These are phyloP conservation scores for Pantala flavescens DNA, from an alignment of 1,140 invertebrate species.

Conservation along the genomic window DNA sequence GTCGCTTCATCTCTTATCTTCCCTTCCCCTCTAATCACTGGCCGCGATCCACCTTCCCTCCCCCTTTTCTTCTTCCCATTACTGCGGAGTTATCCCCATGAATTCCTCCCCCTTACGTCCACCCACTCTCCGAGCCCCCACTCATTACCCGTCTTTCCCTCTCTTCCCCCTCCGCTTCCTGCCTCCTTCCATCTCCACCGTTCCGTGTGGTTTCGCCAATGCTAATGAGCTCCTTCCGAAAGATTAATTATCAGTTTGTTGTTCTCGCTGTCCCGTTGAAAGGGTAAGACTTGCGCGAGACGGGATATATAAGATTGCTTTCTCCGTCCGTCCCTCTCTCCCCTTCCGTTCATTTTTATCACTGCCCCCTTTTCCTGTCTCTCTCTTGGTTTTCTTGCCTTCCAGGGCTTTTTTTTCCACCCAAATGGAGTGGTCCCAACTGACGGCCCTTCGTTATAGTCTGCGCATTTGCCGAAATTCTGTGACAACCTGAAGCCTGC, in stretches of 20 bases:
- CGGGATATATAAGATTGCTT: not conserved
- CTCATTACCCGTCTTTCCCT: not conserved
- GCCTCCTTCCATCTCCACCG: not conserved
- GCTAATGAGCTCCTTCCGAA: slow-evolving; percentile 4
- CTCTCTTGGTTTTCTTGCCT: no score
- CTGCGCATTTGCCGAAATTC: no score
- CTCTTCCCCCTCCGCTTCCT: not conserved
- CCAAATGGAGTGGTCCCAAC: no score
- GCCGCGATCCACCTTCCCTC: not conserved
- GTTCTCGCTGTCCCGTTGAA: slow-evolving; percentile 7
- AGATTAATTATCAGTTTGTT: slow-evolving; percentile 10
- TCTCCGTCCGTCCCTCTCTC: not conserved
- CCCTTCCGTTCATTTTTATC: not conserved
- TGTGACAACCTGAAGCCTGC: no score
- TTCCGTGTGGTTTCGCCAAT: slow-evolving; percentile 4
- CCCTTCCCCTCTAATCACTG: not conserved
- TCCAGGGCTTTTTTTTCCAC: no score
- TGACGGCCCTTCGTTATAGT: no score
- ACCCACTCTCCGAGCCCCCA: not conserved
- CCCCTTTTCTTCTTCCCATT: not conserved
- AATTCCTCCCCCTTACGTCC: not conserved
- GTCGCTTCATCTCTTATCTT: not conserved
- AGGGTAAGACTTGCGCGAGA: not conserved
- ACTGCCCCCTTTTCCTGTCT: no score
- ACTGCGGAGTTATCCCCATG: not conserved